Base-by-base conservation (phyloP, 2,888 invertebrate genomes). In the Subacronicta megacephala region DNA sequence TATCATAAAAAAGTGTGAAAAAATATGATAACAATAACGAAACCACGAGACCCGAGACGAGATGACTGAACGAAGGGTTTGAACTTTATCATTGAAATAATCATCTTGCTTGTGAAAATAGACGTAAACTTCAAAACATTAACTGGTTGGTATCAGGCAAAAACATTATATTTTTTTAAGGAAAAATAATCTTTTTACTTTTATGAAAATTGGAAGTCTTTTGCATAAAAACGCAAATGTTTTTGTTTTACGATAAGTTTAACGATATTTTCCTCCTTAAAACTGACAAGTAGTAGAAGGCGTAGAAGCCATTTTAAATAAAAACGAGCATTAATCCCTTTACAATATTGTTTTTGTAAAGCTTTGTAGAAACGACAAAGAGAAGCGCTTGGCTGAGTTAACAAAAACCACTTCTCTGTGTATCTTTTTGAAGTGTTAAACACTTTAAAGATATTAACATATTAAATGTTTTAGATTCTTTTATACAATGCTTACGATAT, bases 341-440 rank as follows among this genome's bases (percentile, higher is more conserved):
- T 42, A 43, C 42, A 64, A 65, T 65, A 49, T 60, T 65, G 37
- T 53, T 59, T 65, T 60, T 60, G 37, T 16, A 60, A 65, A 64
- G 35, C 44, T 60, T 59, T 42, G 33, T 36, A 15, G 31, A 20
- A 26, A 52, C 10, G 13, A 36, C 0, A 13, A 17, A 50, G 23
- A 23, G 16, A 33, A 43, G 43, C 37, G 37, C 47, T 47, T 41
- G 31, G 36, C 31, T 41, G 36, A 40, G 36, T 41, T 26, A 44
- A 33, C 49, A 31, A 52, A 51, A 64, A 44, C 33, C 43, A 40
- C 45, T 29, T 2, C n/a, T 20, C 33, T 29, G 43, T 37, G n/a
- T n/a, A n/a, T n/a, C n/a, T n/a, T n/a, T n/a, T n/a, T n/a, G n/a
- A n/a, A n/a, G n/a, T n/a, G n/a, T 57, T 23, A 31, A 13, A 23